These are phyloP conservation scores for Athene noctua DNA, from an alignment of 2,113 vertebrate species.

Conservation along the genomic window DNA sequence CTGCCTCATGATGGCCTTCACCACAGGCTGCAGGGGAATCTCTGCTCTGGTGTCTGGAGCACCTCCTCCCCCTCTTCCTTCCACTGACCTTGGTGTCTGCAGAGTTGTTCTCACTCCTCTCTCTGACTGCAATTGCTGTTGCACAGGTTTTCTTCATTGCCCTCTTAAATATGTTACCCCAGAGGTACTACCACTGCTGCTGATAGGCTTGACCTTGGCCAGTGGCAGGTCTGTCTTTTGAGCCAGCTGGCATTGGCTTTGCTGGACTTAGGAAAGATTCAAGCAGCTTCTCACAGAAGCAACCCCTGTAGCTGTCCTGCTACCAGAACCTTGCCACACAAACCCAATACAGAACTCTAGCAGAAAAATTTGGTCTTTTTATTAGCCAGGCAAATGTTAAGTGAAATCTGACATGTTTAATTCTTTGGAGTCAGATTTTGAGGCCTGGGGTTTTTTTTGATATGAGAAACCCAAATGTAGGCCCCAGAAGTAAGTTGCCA, in stretches of 20 bases:
- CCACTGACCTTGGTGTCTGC: neutral
- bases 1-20: neutral
- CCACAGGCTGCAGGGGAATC: neutral
- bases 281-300: neutral
- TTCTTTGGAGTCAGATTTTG: neutral
- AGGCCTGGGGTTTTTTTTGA: neutral
- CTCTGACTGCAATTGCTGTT: neutral
- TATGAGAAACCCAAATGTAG: neutral
- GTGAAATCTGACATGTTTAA: neutral
- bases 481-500: neutral
- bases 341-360: neutral
- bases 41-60: neutral
- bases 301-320: neutral
- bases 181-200: too few species aligned
- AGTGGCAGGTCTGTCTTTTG: neutral
- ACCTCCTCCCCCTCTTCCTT: neutral
- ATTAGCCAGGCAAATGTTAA: neutral
- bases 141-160: too few species aligned
- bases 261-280: neutral
- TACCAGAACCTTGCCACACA: neutral
- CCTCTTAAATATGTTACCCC: too few species aligned
- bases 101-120: neutral
- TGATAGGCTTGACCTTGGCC: too few species aligned
- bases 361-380: neutral
- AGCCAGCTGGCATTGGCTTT: neutral